Conservation (phyloP, 2,113 vertebrate species). For the Neolamprologus ventralis region DNA sequence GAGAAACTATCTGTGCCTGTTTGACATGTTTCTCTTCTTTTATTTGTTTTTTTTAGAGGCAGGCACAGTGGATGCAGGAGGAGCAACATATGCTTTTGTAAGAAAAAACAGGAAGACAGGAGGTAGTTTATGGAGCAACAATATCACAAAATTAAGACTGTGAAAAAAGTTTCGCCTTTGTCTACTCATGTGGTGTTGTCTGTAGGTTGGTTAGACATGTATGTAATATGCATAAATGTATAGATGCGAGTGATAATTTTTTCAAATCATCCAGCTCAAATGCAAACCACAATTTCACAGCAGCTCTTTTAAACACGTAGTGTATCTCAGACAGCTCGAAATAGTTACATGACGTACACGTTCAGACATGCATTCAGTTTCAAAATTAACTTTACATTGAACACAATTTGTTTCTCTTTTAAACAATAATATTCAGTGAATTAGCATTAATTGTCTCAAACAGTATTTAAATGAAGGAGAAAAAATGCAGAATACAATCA, state of each 20-base stretch:
- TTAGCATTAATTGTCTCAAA: background rate
- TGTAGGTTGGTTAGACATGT: background rate
- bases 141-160: rapidly evolving
- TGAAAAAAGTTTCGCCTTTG: background rate
- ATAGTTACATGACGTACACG: background rate
- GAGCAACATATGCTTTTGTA: background rate
- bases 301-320: rapidly evolving
- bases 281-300: background rate
- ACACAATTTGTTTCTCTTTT: background rate
- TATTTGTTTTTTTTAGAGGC: background rate
- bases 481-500: background rate
- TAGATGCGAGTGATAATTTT: background rate
- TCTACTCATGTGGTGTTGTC: rapidly evolving
- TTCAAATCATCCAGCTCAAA: background rate
- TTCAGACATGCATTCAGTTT: rapidly evolving
- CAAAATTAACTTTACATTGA: background rate
- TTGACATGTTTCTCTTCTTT: rapidly evolving
- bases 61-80: background rate
- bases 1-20: background rate
- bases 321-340: background rate
- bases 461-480: background rate
- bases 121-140: background rate
- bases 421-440: background rate
- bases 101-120: background rate
- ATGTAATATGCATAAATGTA: background rate